A percentile compares a stretch with the other conserved stretches of the same genome.
Evolutionary conservation across 2,797 vertebrate species (phyloP).

Genomic region (Enteromius radiatus): DNA sequence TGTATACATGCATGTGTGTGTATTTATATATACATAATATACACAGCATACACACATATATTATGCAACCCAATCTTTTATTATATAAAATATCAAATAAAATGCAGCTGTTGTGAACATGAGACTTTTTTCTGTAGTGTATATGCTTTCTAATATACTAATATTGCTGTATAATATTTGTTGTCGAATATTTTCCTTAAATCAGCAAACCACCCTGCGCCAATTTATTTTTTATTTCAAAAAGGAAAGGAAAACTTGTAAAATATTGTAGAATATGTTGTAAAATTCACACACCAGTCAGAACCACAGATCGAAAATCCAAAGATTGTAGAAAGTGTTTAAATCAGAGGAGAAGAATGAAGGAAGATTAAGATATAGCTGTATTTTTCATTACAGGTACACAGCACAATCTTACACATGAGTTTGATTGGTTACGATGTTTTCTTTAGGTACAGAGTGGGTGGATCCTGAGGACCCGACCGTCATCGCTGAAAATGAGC

Average conservation of each 20-base stretch:
- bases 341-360: background rate
- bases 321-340: background rate
- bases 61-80: too few relatives aligned
- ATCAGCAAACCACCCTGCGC: background rate
- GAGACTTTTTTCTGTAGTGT: background rate
- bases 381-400: background rate
- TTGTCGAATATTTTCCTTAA: background rate
- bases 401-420: background rate
- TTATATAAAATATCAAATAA: too few relatives aligned
- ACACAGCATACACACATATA: too few relatives aligned
- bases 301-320: background rate
- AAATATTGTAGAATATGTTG: background rate
- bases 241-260: background rate
- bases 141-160: background rate
- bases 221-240: background rate
- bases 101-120: background rate
- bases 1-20: too few relatives aligned
- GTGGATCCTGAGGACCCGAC: conserved; percentile 90
- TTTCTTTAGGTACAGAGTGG: conserved; percentile 84
- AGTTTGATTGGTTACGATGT: background rate
- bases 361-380: background rate
- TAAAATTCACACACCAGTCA: background rate
- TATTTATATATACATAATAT: too few relatives aligned
- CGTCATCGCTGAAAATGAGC: conserved; percentile 88
- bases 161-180: background rate